A percentile compares a stretch with the other conserved stretches of the same genome.
These are phyloP conservation scores for Eurytemora carolleeae DNA, from an alignment of 1,140 invertebrate genomes.

Conservation along the genomic window DNA sequence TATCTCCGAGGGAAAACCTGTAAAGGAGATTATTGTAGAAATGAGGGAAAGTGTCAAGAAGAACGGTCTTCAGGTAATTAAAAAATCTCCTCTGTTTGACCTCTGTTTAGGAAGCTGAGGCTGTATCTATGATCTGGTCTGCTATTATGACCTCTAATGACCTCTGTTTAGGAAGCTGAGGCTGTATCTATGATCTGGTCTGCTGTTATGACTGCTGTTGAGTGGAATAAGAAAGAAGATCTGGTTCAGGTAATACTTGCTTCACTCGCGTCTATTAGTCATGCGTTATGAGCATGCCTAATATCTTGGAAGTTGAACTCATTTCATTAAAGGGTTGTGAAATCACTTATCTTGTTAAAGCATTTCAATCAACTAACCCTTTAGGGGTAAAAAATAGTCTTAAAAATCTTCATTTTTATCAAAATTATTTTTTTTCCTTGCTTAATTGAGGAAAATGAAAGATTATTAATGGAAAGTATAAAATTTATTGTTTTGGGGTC, in stretches of 20 bases:
- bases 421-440: too few relatives aligned
- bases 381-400: too few relatives aligned
- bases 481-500: too few relatives aligned
- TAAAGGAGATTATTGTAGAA: constrained; percentile 57
- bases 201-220: constrained; percentile 74
- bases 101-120: background rate
- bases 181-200: constrained; percentile 46
- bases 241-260: too few relatives aligned
- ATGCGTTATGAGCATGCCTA: constrained; percentile 77
- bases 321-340: constrained; percentile 12
- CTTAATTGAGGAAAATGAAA: too few relatives aligned
- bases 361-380: too few relatives aligned
- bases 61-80: constrained; percentile 50
- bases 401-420: too few relatives aligned
- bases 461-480: too few relatives aligned
- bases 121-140: constrained; percentile 46
- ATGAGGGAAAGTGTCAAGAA: constrained; percentile 62
- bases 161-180: constrained; percentile 19
- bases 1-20: constrained; percentile 54
- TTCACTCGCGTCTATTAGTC: too few relatives aligned
- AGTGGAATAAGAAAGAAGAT: constrained; percentile 98
- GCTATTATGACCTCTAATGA: constrained; percentile 53
- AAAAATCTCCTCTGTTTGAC: background rate
- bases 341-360: too few relatives aligned
- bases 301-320: constrained; percentile 44